Base-by-base conservation (phyloP, 37 sponge, comb jelly and placozoan species). In the Tethya wilhelma region DNA sequence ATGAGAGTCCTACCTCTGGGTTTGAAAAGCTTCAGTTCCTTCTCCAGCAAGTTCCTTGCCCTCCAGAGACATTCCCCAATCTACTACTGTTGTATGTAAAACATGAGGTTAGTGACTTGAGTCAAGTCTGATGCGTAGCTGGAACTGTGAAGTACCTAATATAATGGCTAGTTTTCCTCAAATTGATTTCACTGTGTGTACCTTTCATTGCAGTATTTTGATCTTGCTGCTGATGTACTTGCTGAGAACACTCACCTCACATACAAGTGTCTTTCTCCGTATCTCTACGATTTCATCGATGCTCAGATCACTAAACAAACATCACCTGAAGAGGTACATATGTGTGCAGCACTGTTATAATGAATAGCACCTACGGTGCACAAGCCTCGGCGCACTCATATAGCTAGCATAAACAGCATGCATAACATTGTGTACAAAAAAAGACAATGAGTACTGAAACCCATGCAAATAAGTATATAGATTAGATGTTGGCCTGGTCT, bases 1-100 rank as follows among this genome's bases (percentile, higher is more conserved):
- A 87, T 19, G 84, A 89, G 12, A 89, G 84, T 2, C 96, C 99
- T 3, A 96, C 95, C 20, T 62, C 90, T 17, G 96, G 99, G n/a
- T 96, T 98, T 82, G 96, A 98, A 86, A 98, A 98, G 78, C 80
- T 98, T 31, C 99, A 98, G 89, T 98, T 96, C 64, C 84, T 98
- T 14, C 92, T 98, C 22, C 99, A 96, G 76, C 99, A 98, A 82
- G 79, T 49, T 11, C 79, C 90, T 33, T 98, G 94, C 65, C 99
- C 99, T 2, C 96, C 96, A 57, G 99, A 96, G 75, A 89, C 96
- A 26, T 98, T 98, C 64, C 71, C 95, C 20, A 98, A 98, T 73
- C 86, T 98, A 0, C 93, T 98, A 25, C 90, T 98, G 9, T 86
- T 98, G 14, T 98, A 98, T 73, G 65, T 89, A 45, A 98, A 98